Evolutionary conservation across 2,113 vertebrate species (phyloP), one percentile per base, ranked within the genome.

Genomic region (Corythaeola cristata): DNA sequence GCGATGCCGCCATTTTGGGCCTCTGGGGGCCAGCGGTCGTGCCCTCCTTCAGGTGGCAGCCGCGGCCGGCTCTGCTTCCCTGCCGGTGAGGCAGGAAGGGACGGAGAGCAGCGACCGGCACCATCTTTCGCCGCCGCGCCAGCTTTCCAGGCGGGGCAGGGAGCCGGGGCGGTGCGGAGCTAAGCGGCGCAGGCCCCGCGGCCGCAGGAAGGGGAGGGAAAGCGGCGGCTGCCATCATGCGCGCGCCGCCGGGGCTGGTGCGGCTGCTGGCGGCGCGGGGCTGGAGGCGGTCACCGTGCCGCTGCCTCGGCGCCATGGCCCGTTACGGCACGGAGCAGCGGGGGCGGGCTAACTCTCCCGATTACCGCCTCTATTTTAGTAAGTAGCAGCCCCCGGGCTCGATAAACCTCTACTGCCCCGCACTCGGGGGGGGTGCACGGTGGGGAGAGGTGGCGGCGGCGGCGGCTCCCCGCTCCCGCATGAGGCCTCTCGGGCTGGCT

Each of bases 301-400:
- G 85, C 90, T 39, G 73, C 68, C 78, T 87, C 66, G 77, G 91
- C 88, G 84, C 83, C 71, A 98, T 96, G 97, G 96, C 98, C 90
- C 93, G 96, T 75, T 99, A 99, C 96, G 78, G 97, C 75, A 99
- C 98, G 53, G 99, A 99, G 81, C 98, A 96, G 97, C 98, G 98
- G 96, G 99, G 99, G 96, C 97, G 87, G 26, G 97, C 96, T 35
- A 96, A 98, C 92, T 97, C 99, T 8, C 58, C 93, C 8, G 98
- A 98, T 67, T 99, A 98, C 98, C 98, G 99, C 97, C 97, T 99
- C 91, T 99, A 99, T 96, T 99, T 99, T 95, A 99, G 99, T 99
- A 98, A 99, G 99, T 99, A 96, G 88, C 52, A 59, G 78, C 60
- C 16, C 30, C 28, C 17, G 58, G 79, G 59, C 11, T 87, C 39